Base-by-base conservation (phyloP, 2,888 invertebrate genomes). In the Stenchaetothrips biformis region DNA sequence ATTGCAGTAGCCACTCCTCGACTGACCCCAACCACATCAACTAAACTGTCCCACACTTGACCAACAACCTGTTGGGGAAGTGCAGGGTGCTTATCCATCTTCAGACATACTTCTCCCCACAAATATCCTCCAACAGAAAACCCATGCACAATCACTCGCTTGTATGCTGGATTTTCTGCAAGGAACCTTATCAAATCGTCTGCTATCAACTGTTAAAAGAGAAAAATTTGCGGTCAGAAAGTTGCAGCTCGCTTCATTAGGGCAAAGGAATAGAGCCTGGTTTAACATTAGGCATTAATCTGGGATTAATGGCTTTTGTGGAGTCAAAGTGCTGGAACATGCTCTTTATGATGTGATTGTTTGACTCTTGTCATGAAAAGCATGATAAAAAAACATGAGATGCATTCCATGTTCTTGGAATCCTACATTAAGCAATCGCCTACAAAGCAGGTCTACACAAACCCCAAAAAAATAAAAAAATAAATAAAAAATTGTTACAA, bases 21-120 rank as follows among this genome's bases (percentile, higher is more conserved):
- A 0, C 91, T 89, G 80, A 93, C 90, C 86, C 93, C 93, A 0
- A 92, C 91, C 82, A 93, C 91, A 86, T 93, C 93, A 0, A 92
- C 93, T 18, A 83, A 82, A 16, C 83, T 83, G 79, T 84, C 84
- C 84, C 84, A 84, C 21, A 83, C 81, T 79, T 83, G 83, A 4
- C 83, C 84, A 67, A 82, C 80, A 16, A 84, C 74, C 25, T 81
- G 81, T 67, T 81, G 80, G 67, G 83, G 83, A 27, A 79, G 82
- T 18, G 86, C 84, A 62, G 85, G 84, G 83, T 84, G 83, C 49
- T 83, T 80, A 25, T 83, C 82, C 82, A 84, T 82, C 37, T 81
- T 81, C 1, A 84, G 84, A 78, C 88, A 83, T 48, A 86, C 83
- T 83, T 89, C 89, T 1, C 88, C 88, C 84, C 86, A 88, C 79